Percentiles rank a stretch among this genome's conserved stretches.
Evolutionary conservation across 2,113 vertebrate species (phyloP).

Genomic region (Albula goreensis): DNA sequence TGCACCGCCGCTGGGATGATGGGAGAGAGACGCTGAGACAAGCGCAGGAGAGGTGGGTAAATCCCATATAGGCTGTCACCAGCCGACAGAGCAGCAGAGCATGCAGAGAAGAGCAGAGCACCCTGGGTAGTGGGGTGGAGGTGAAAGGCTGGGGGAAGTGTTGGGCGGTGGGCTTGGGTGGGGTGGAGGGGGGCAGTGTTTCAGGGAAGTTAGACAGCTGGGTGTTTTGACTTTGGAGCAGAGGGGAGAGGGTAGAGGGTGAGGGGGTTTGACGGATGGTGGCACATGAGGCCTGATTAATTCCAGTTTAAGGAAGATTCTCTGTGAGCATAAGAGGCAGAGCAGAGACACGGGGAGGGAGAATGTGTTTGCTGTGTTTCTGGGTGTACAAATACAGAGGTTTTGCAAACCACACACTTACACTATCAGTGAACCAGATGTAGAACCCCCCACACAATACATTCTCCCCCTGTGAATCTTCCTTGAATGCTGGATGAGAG

Average conservation of each 20-base stretch:
- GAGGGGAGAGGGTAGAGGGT: not conserved
- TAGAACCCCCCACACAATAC: not conserved
- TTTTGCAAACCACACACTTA: not conserved
- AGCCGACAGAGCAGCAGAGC: slow-evolving; percentile 68
- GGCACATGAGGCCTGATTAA: not conserved
- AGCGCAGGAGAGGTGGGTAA: slow-evolving; percentile 66
- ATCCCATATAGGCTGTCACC: slow-evolving; percentile 77
- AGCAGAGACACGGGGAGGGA: slow-evolving; percentile 11
- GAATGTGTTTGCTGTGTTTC: slow-evolving; percentile 13
- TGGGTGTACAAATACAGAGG: slow-evolving; percentile 43
- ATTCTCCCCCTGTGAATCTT: not conserved
- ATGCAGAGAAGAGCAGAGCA: slow-evolving; percentile 58
- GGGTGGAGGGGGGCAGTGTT: slow-evolving; percentile 46
- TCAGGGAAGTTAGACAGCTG: slow-evolving; percentile 39
- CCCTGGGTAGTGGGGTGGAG: slow-evolving; percentile 36
- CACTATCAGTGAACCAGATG: not conserved
- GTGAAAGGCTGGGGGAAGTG: not conserved
- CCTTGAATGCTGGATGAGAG: not conserved
- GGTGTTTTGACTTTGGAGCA: slow-evolving; percentile 46
- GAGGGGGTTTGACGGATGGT: not conserved
- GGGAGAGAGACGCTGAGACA: slow-evolving; percentile 63
- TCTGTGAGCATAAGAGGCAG: not conserved
- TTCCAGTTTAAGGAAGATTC: not conserved
- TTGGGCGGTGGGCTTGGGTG: too few species aligned
- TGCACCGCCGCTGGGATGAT: slow-evolving; percentile 42